Evolutionary conservation across 2,797 vertebrate genomes (phyloP).

Genomic region (Pithecia hirsuta): DNA sequence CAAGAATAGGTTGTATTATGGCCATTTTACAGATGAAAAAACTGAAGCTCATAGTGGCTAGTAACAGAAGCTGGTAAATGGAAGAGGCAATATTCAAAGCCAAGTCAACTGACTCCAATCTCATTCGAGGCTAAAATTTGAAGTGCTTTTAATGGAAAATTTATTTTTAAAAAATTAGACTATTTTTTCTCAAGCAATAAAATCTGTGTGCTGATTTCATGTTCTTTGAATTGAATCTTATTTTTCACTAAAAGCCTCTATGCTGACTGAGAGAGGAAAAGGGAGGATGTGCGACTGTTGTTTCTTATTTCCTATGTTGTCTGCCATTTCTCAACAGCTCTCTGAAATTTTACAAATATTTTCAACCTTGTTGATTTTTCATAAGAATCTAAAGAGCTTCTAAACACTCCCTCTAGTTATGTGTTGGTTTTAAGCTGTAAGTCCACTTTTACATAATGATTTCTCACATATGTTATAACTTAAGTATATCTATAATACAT

Average conservation of each 20-base stretch:
- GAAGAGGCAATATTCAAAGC: background rate
- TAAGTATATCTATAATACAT: background rate
- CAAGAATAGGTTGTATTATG: background rate
- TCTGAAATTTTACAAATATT: background rate
- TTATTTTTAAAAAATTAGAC: background rate
- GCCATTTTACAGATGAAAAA: background rate
- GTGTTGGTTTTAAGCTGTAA: background rate
- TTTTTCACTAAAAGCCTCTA: background rate
- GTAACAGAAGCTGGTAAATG: background rate
- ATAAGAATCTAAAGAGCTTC: background rate
- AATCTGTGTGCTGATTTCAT: background rate
- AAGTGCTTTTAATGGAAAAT: background rate
- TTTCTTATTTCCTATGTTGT: background rate
- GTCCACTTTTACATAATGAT: background rate
- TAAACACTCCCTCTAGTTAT: background rate
- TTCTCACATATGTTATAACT: background rate
- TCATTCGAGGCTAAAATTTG: background rate
- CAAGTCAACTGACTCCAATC: background rate
- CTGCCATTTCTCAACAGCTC: background rate
- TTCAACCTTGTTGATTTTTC: background rate
- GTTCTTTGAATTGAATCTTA: background rate
- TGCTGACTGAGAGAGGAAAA: background rate
- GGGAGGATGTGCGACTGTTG: background rate
- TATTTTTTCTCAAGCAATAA: background rate
- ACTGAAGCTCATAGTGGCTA: background rate